Conservation (phyloP, 2,797 vertebrate species). For the Australoheros facetus region DNA sequence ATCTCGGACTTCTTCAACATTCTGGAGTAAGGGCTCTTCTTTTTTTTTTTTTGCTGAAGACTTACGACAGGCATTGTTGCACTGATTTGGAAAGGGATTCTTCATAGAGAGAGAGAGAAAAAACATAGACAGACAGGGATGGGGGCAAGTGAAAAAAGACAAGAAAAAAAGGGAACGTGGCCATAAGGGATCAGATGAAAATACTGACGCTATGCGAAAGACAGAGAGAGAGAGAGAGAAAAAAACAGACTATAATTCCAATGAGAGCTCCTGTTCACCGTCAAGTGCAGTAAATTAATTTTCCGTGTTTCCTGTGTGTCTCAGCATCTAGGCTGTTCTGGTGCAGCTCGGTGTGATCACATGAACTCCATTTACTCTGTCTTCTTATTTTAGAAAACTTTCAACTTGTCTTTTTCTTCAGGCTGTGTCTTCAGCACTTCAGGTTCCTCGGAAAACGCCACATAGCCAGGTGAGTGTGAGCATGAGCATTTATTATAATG, state of each 20-base stretch:
- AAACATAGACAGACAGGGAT: slow-evolving; percentile 7
- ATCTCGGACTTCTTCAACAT: slow-evolving; percentile 98
- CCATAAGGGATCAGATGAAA: slow-evolving; percentile 58
- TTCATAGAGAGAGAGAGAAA: not conserved
- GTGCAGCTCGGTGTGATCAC: slow-evolving; percentile 32
- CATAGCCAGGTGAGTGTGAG: slow-evolving; percentile 89
- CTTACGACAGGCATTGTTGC: not conserved
- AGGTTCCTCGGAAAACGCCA: slow-evolving; percentile 96
- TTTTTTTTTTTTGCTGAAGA: slow-evolving; percentile 7
- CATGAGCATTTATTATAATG: slow-evolving; percentile 22
- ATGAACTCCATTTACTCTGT: slow-evolving; percentile 15
- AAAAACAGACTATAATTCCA: slow-evolving; percentile 47
- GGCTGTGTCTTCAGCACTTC: slow-evolving; percentile 98
- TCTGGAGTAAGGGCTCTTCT: slow-evolving; percentile 91
- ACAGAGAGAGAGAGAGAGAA: slow-evolving; percentile 37
- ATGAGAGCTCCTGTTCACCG: slow-evolving; percentile 32
- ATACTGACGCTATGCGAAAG: slow-evolving; percentile 43
- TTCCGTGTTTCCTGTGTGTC: slow-evolving; percentile 61
- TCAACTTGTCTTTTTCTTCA: slow-evolving; percentile 63
- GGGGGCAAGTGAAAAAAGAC: slow-evolving; percentile 10
- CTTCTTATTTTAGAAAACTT: slow-evolving; percentile 18
- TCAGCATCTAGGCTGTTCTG: slow-evolving; percentile 39
- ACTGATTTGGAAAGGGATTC: not conserved
- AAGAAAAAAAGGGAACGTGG: slow-evolving; percentile 27
- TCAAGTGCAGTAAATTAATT: slow-evolving; percentile 54